phyloP scores from a whole-genome alignment of 2,888 invertebrate genomes.

The Lasioglossum villosulum region DNA sequence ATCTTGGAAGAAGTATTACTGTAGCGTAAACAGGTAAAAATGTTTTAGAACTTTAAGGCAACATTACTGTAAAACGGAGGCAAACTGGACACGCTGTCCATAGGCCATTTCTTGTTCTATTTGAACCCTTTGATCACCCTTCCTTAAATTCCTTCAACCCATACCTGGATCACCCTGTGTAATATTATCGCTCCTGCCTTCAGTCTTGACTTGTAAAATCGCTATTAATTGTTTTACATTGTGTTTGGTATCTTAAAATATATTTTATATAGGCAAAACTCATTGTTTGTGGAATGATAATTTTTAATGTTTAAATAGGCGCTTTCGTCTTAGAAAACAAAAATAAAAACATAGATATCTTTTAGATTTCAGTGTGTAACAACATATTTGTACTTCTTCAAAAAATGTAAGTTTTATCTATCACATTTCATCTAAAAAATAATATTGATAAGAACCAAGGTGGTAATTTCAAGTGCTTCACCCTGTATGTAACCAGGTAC shows the following conservation, averaged over 20 bases:
- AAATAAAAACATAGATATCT: slow-evolving; percentile 18
- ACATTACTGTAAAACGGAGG: background rate
- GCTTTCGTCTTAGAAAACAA: background rate
- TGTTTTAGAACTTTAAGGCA: background rate
- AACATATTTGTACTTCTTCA: slow-evolving; percentile 10
- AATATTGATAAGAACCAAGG: slow-evolving; percentile 15
- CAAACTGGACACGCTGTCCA: background rate
- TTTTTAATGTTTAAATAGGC: background rate
- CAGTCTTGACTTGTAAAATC: slow-evolving; percentile 9
- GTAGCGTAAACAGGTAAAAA: background rate
- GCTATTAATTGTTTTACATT: background rate
- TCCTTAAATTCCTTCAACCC: background rate
- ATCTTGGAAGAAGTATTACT: slow-evolving; percentile 3
- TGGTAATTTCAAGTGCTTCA: slow-evolving; percentile 24
- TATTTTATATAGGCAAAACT: slow-evolving; percentile 13
- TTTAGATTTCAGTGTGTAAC: slow-evolving; percentile 2
- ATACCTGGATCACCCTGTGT: background rate
- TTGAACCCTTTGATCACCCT: background rate
- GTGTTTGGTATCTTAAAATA: background rate
- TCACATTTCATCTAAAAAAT: background rate
- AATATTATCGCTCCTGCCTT: slow-evolving; percentile 5
- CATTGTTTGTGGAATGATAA: slow-evolving; percentile 10
- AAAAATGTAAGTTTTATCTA: slow-evolving; percentile 1
- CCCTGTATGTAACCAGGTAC: slow-evolving; percentile 32
- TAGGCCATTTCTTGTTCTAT: background rate